A percentile compares a stretch with the other conserved stretches of the same genome.
Conservation (phyloP, 2,113 vertebrate species). For the Pipra filicauda region DNA sequence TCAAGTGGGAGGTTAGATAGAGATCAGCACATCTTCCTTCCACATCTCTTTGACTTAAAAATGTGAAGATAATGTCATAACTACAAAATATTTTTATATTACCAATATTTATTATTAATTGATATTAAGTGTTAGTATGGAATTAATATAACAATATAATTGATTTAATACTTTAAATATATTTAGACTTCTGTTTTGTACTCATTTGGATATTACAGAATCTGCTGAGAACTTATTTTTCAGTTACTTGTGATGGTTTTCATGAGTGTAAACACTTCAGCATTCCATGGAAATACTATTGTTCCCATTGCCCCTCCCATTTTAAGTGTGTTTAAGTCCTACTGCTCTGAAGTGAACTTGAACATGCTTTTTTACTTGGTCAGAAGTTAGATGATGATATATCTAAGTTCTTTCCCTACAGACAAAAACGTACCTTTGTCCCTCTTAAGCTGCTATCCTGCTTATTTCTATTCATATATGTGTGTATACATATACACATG, state of each 20-base stretch:
- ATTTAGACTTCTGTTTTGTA: background rate
- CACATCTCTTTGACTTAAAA: background rate
- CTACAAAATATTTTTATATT: background rate
- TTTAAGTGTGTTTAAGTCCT: background rate
- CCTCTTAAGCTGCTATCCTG: background rate
- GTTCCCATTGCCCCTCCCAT: background rate
- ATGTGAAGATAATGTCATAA: background rate
- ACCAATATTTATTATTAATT: too few species aligned
- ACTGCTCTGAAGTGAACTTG: background rate
- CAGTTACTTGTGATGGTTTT: background rate
- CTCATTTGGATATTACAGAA: background rate
- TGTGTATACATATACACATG: background rate
- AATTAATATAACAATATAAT: background rate
- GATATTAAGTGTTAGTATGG: too few species aligned
- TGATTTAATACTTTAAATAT: background rate
- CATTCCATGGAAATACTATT: background rate
- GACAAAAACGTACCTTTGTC: background rate
- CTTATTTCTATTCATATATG: background rate
- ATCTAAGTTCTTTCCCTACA: background rate
- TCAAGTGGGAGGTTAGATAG: background rate
- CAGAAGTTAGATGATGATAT: background rate
- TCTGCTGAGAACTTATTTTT: background rate
- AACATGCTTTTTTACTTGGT: background rate
- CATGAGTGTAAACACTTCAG: background rate
- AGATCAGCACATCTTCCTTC: background rate